A percentile compares a stretch with the other conserved stretches of the same genome.
These are phyloP conservation scores for Anthonomus grandis DNA, from an alignment of 1,140 invertebrate genomes.

Conservation along the genomic window DNA sequence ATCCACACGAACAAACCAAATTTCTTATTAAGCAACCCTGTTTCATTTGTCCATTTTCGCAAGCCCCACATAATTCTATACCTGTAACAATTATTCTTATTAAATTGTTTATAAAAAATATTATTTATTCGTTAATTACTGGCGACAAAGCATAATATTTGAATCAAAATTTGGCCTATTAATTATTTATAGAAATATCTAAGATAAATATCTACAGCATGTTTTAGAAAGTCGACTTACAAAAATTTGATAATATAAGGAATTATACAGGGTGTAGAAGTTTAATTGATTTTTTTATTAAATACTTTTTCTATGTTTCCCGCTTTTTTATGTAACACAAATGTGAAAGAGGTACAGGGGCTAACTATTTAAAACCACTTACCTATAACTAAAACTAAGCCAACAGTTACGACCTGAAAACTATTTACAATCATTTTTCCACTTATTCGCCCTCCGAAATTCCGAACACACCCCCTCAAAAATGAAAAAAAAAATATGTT, in stretches of 20 bases:
- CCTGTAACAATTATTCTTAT: constrained; percentile 27
- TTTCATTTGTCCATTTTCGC: constrained; percentile 50
- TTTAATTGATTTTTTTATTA: not conserved
- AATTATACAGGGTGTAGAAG: not conserved
- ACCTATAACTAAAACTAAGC: constrained; percentile 3
- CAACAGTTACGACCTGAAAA: constrained; percentile 4
- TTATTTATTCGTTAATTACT: not conserved
- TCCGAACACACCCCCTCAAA: not conserved
- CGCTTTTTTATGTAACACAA: too few relatives aligned
- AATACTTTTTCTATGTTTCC: too few relatives aligned
- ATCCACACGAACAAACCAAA: constrained; percentile 52
- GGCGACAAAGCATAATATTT: not conserved
- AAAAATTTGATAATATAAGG: not conserved
- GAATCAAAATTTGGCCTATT: not conserved
- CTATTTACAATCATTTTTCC: constrained; percentile 22
- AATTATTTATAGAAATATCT: not conserved
- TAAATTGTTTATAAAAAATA: not conserved
- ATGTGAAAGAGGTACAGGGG: too few relatives aligned
- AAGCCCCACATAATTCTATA: constrained; percentile 36
- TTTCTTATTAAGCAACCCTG: constrained; percentile 57
- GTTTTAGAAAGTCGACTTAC: not conserved
- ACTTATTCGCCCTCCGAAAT: not conserved
- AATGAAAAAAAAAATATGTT: constrained; percentile 6
- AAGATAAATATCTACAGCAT: not conserved
- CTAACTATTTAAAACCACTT: too few relatives aligned